Conservation (phyloP, 2,888 invertebrate genomes). For the Platycheirus albimanus region DNA sequence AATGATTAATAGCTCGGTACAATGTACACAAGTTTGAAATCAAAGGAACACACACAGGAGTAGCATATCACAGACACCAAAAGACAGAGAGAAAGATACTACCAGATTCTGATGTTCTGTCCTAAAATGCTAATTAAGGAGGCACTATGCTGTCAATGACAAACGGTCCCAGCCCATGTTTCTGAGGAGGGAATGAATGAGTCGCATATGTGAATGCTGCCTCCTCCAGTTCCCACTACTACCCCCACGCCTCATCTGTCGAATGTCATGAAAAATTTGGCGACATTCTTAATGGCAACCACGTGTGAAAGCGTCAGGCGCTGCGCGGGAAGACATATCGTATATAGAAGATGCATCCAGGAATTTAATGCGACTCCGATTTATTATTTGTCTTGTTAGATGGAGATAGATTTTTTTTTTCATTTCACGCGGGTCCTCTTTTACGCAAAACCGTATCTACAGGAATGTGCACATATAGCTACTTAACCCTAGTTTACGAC, state of each 20-base stretch:
- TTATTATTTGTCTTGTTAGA: conserved; percentile 70
- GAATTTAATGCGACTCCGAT: conserved; percentile 60
- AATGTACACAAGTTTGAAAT: conserved; percentile 63
- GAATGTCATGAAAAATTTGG: conserved; percentile 65
- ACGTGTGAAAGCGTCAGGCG: conserved; percentile 64
- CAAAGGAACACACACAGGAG: conserved; percentile 55
- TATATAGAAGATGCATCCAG: conserved; percentile 40
- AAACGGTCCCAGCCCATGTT: conserved; percentile 64
- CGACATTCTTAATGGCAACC: conserved; percentile 72
- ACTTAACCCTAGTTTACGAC: no score
- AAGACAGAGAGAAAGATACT: no score
- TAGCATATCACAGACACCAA: conserved; percentile 1
- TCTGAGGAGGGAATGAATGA: conserved; percentile 59
- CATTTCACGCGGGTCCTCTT: conserved; percentile 11
- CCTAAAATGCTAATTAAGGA: conserved; percentile 73
- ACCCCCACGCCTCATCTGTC: conserved; percentile 16
- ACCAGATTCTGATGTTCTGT: conserved; percentile 61
- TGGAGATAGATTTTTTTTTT: conserved; percentile 23
- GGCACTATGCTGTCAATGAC: conserved; percentile 70
- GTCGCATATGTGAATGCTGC: conserved; percentile 53
- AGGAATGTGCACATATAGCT: conserved; percentile 51
- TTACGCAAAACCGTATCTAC: conserved; percentile 20
- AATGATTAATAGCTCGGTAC: conserved; percentile 70
- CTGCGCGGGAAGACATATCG: conserved; percentile 36
- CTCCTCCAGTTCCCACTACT: neutral